Evolutionary conservation across 2,113 vertebrate species (phyloP).

Genomic region (Ivindomyrus marchei): DNA sequence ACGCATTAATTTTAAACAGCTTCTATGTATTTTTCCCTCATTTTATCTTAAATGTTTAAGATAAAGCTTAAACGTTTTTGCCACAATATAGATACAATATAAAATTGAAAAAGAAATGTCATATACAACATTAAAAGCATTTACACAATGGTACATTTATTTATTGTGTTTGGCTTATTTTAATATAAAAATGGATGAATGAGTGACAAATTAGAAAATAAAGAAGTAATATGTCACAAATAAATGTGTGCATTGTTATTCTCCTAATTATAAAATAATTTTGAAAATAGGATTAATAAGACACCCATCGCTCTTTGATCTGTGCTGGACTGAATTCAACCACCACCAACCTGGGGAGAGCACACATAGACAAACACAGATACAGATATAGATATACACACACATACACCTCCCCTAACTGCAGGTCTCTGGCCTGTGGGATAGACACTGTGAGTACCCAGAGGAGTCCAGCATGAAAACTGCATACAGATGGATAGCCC

Average conservation of each 20-base stretch:
- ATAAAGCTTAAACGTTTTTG: neutral
- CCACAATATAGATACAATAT: neutral
- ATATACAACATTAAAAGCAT: neutral
- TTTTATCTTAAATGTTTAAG: neutral
- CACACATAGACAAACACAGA: neutral
- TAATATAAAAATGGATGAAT: neutral
- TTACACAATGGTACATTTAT: neutral
- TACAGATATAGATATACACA: neutral
- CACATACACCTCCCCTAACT: neutral
- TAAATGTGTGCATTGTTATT: neutral
- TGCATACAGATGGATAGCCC: neutral
- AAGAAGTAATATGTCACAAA: neutral
- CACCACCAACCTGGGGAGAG: neutral
- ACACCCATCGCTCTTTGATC: neutral
- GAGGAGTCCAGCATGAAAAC: neutral
- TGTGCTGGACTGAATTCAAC: neutral
- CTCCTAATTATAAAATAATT: neutral
- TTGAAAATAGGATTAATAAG: neutral
- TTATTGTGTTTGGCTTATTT: neutral
- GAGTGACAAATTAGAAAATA: neutral
- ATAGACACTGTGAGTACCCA: neutral
- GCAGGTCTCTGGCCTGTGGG: neutral
- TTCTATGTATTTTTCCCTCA: neutral
- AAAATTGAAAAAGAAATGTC: neutral
- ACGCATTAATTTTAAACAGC: neutral